Evolutionary conservation across 2,113 vertebrate species (phyloP).

Genomic region (Engraulis encrasicolus): DNA sequence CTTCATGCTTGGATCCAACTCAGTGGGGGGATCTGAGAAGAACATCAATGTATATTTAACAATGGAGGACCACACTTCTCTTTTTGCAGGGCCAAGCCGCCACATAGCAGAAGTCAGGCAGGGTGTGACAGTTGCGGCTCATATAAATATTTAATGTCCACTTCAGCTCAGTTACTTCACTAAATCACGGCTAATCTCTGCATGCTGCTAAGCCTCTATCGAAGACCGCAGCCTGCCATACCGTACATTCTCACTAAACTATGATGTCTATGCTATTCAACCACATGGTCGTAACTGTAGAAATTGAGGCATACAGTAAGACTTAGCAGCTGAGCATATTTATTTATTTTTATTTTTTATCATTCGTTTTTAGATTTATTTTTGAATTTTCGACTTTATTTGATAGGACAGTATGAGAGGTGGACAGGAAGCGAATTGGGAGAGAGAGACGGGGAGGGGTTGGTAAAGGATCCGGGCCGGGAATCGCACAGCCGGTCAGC

Average conservation of each 20-base stretch:
- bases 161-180: not conserved
- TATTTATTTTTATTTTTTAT: too few species aligned
- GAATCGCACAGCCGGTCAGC: too few species aligned
- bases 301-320: not conserved
- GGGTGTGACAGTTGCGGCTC: not conserved
- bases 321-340: too few species aligned
- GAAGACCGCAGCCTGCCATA: not conserved
- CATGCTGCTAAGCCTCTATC: not conserved
- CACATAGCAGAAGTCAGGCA: not conserved
- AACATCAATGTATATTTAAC: not conserved
- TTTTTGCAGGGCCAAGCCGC: not conserved
- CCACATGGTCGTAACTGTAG: not conserved
- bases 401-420: too few species aligned
- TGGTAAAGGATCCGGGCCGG: too few species aligned
- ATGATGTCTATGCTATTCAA: not conserved
- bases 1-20: conserved; percentile 66
- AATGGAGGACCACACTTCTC: not conserved
- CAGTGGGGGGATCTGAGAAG: conserved; percentile 63
- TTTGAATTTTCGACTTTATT: too few species aligned
- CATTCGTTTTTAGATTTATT: too few species aligned
- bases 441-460: too few species aligned
- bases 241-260: not conserved
- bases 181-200: not conserved
- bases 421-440: too few species aligned
- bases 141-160: not conserved